These are phyloP conservation scores for Cyphomyrmex costatus DNA, from an alignment of 1,140 invertebrate genomes.

Conservation along the genomic window DNA sequence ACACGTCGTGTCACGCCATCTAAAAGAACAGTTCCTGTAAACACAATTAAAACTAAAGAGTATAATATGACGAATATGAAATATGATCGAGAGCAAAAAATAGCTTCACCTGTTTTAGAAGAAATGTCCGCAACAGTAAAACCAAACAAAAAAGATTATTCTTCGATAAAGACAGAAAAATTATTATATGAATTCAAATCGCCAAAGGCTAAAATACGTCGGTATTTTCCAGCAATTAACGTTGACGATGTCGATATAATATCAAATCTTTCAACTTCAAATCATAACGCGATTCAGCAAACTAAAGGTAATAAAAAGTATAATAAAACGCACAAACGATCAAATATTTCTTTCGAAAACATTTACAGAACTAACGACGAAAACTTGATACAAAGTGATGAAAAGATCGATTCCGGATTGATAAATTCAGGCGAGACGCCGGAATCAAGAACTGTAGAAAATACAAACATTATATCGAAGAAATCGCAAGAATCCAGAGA, in stretches of 20 bases:
- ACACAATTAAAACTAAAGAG: background rate
- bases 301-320: background rate
- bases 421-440: slow-evolving; percentile 43
- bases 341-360: background rate
- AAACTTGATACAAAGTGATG: slow-evolving; percentile 18
- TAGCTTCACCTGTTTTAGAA: background rate
- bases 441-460: background rate
- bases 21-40: background rate
- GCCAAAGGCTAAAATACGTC: background rate
- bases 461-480: background rate
- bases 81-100: background rate
- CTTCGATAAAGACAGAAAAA: background rate
- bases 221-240: background rate
- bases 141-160: background rate
- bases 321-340: background rate
- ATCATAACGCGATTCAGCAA: background rate
- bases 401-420: slow-evolving; percentile 71
- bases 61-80: background rate
- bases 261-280: background rate
- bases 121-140: background rate
- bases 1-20: background rate
- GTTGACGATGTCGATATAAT: background rate
- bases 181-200: slow-evolving; percentile 7
- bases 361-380: background rate
- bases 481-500: slow-evolving; percentile 23